A percentile compares a stretch with the other conserved stretches of the same genome.
Conservation (phyloP, 2,113 vertebrate species). For the Upupa epops region DNA sequence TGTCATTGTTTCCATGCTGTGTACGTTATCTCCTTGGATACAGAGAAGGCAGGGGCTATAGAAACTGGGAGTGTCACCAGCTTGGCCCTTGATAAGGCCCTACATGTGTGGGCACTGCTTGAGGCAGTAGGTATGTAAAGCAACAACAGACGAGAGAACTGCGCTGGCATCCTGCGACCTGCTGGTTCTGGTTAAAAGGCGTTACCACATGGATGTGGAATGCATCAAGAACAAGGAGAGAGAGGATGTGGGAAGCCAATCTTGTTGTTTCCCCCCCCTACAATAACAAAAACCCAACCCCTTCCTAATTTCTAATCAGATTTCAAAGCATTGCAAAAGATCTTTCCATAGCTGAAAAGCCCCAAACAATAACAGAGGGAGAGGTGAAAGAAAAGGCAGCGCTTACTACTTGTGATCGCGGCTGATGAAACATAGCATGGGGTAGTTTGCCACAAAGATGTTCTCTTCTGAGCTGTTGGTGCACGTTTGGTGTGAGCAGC, state of each 20-base stretch:
- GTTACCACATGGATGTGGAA: slow-evolving; percentile 45
- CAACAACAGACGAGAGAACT: not conserved
- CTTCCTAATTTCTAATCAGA: slow-evolving; percentile 12
- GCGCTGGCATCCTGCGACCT: not conserved
- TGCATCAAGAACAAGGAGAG: not conserved
- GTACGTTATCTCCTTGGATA: slow-evolving; percentile 67
- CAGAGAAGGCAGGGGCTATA: not conserved
- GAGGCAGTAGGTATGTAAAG: slow-evolving; percentile 22
- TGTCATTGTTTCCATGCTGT: slow-evolving; percentile 61
- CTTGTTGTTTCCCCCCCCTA: slow-evolving; percentile 5
- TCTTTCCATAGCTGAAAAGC: slow-evolving; percentile 54
- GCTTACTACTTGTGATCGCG: not conserved
- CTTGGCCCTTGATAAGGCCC: slow-evolving; percentile 45
- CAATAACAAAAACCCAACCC: slow-evolving; percentile 18
- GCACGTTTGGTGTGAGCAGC: not conserved
- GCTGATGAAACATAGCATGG: not conserved
- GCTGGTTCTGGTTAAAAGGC: slow-evolving; percentile 38
- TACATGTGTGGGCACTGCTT: slow-evolving; percentile 19
- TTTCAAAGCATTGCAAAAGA: slow-evolving; percentile 57
- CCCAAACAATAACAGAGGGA: slow-evolving; percentile 21
- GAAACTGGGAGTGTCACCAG: slow-evolving; percentile 55
- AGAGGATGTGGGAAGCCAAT: slow-evolving; percentile 36
- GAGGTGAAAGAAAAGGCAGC: slow-evolving; percentile 35
- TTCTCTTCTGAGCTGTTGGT: not conserved
- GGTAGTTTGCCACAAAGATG: not conserved